phyloP scores from a whole-genome alignment of 2,888 invertebrate genomes.

The Cybosia mesomella region DNA sequence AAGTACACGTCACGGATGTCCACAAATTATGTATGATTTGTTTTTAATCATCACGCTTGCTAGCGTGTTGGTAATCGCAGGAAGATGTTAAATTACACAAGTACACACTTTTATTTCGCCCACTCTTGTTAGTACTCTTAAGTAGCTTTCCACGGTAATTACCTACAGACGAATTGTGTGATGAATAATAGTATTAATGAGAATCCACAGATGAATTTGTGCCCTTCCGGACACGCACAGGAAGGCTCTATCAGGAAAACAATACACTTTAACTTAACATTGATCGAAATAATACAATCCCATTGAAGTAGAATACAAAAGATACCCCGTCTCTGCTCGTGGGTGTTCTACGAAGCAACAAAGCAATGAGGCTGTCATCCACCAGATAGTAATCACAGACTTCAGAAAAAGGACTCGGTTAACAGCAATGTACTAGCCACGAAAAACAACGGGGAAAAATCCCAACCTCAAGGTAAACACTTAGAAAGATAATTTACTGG shows the following conservation, averaged over 20 bases:
- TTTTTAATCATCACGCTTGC: conserved; percentile 2
- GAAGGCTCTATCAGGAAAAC: neutral
- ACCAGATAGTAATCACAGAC: too few species aligned
- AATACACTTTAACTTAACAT: neutral
- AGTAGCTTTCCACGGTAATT: neutral
- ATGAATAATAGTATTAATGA: too few species aligned
- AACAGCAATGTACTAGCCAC: too few species aligned
- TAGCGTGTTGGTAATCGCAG: neutral
- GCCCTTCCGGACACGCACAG: neutral
- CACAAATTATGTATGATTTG: neutral
- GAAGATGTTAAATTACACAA: conserved; percentile 1
- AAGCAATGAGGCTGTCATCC: neutral
- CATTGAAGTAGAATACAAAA: too few species aligned
- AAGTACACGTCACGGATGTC: neutral
- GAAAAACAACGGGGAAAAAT: too few species aligned
- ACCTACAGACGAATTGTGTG: neutral
- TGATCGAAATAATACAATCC: too few species aligned
- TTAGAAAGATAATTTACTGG: too few species aligned
- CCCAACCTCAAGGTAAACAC: too few species aligned
- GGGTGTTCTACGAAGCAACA: neutral
- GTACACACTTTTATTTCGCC: neutral
- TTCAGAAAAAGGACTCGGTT: too few species aligned
- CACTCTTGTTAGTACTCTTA: neutral
- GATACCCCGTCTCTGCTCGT: neutral
- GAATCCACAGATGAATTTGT: too few species aligned